These are phyloP conservation scores for Tribolium freemani DNA, from an alignment of 2,888 invertebrate species.

Conservation along the genomic window DNA sequence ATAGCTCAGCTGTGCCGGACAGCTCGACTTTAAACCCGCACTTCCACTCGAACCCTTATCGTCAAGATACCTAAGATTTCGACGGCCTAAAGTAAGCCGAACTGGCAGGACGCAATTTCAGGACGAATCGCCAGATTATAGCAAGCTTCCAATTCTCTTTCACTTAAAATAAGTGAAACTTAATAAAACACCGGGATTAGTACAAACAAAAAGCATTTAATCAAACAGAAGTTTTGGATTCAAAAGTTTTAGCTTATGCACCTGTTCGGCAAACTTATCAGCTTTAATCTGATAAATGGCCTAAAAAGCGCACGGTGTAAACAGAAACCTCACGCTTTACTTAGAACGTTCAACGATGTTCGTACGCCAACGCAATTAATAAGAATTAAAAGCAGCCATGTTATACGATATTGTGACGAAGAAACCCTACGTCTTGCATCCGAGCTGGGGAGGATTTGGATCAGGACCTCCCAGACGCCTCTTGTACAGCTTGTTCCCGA, in stretches of 20 bases:
- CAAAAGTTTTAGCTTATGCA: slow-evolving; percentile 56
- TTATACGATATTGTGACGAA: slow-evolving; percentile 43
- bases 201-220: slow-evolving; percentile 53
- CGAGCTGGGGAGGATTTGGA: slow-evolving; percentile 35
- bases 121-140: slow-evolving; percentile 27
- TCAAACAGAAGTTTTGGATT: slow-evolving; percentile 53
- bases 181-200: slow-evolving; percentile 49
- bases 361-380: slow-evolving; percentile 48
- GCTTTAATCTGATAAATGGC: slow-evolving; percentile 57
- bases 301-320: slow-evolving; percentile 53
- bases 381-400: slow-evolving; percentile 51
- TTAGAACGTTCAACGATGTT: slow-evolving; percentile 49
- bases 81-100: slow-evolving; percentile 21
- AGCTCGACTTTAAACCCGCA: slow-evolving; percentile 47
- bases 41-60: slow-evolving; percentile 37
- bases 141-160: slow-evolving; percentile 9
- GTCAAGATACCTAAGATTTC: slow-evolving; percentile 33
- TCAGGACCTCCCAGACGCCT: slow-evolving; percentile 29
- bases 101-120: slow-evolving; percentile 20
- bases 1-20: slow-evolving; percentile 47
- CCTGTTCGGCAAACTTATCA: slow-evolving; percentile 57
- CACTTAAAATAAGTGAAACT: slow-evolving; percentile 39
- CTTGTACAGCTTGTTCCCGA: slow-evolving; percentile 14
- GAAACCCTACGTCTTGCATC: slow-evolving; percentile 34
- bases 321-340: slow-evolving; percentile 51